Conservation (phyloP, 2,113 vertebrate species). For the Melanerpes aurifrons region DNA sequence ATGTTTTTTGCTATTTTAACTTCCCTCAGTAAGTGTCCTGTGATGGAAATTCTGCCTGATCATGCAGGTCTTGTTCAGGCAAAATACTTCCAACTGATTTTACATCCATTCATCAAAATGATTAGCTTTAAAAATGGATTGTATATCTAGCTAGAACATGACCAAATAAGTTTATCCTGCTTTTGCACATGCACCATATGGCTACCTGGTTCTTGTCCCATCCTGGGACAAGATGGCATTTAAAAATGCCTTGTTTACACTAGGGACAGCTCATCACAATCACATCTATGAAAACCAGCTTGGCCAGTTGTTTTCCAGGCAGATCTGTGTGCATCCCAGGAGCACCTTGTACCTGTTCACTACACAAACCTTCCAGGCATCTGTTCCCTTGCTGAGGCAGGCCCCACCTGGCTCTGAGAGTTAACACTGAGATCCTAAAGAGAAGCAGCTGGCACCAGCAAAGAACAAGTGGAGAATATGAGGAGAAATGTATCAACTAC, state of each 20-base stretch:
- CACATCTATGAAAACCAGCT: background rate
- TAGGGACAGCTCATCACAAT: background rate
- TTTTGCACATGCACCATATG: background rate
- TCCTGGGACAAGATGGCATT: background rate
- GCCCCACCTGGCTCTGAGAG: background rate
- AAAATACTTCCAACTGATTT: background rate
- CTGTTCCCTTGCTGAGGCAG: background rate
- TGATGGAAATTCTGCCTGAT: background rate
- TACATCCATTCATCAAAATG: background rate
- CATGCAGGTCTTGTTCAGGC: background rate
- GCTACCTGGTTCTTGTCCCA: background rate
- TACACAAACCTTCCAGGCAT: background rate
- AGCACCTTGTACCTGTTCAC: background rate
- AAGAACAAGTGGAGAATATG: accelerated
- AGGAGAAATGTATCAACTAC: background rate
- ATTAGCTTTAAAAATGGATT: background rate
- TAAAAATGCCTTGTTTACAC: background rate
- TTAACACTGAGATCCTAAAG: background rate
- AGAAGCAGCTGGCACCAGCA: background rate
- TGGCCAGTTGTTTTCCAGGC: background rate
- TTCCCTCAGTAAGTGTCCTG: background rate
- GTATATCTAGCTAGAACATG: background rate
- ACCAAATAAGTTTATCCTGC: background rate
- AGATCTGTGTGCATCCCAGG: background rate
- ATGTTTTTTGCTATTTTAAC: background rate